Conservation (phyloP, 2,888 invertebrate genomes). For the Acanthosepion lycidas region DNA sequence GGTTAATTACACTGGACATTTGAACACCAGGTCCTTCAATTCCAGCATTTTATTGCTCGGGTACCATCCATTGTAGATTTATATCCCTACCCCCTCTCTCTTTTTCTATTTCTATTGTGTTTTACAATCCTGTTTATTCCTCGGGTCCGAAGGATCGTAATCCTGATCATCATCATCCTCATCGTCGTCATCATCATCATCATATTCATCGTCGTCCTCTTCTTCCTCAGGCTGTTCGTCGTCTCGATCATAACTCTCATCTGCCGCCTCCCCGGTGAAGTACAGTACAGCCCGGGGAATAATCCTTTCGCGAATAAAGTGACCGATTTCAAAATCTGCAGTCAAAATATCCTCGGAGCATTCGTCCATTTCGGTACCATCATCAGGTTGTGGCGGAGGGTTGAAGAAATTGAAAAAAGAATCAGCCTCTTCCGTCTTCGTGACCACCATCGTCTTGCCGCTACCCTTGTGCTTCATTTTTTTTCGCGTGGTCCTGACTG, state of each 20-base stretch:
- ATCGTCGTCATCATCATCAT: background rate
- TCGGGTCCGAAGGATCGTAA: background rate
- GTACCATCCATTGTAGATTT: background rate
- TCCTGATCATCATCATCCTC: background rate
- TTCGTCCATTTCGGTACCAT: constrained; percentile 33
- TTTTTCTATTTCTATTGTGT: background rate
- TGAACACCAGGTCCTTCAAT: background rate
- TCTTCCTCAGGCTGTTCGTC: background rate
- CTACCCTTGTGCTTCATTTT: constrained; percentile 23
- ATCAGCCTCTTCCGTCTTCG: background rate
- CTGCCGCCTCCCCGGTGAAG: background rate
- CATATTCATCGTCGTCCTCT: background rate
- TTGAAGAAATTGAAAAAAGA: constrained; percentile 4
- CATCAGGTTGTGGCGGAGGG: background rate
- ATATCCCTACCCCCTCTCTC: background rate
- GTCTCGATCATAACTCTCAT: background rate
- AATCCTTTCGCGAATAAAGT: constrained; percentile 23
- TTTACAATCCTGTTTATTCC: background rate
- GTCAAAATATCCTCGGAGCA: constrained; percentile 14
- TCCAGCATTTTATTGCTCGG: background rate
- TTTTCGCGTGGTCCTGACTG: background rate
- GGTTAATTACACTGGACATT: background rate
- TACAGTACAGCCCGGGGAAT: constrained; percentile 13
- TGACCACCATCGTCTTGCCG: background rate
- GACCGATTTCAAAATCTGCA: background rate